Evolutionary conservation across 1,140 invertebrate species (phyloP), one percentile per base, ranked within the genome.

Genomic region (Oncopodura yosiiana): DNA sequence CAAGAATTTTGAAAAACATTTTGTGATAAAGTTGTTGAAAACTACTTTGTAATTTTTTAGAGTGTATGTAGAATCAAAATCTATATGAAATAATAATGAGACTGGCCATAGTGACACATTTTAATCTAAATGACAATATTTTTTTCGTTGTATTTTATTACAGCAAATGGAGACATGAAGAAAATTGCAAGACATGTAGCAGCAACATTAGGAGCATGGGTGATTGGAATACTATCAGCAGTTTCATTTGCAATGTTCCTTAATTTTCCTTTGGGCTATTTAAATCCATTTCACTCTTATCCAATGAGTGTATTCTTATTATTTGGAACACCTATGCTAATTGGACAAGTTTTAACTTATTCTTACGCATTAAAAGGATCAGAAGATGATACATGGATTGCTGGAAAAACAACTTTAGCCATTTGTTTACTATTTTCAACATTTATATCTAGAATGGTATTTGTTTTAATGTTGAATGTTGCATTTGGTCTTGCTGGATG

Each of bases 381-480:
- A 16, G 58, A 63, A 39, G 58, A 61, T 36, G 18, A 43, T 69
- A 5, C 67, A 63, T 61, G 69, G 69, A 66, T 71, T 69, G 65
- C 69, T 65, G 46, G 68, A 61, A 54, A 60, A 73, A 56, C 53
- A 75, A 30, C 66, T 77, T 19, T 78, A 71, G 75, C 71, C 5
- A 19, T 73, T 3, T 26, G 77, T 5, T 58, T 76, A 3, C 46
- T 73, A 18, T 19, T 70, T 8, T 61, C 71, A 42, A 76, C 76
- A 6, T 58, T 70, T 50, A 61, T 68, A 12, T 67, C 69, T 3
- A 64, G 74, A 52, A 70, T 74, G 41, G 66, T 72, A 3, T 78
- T 74, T 59, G 49, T 74, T n/a, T 49, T 76, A 3, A 66, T 75
- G 58, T 60, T 78, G 12, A 71, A 71, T 48, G 64, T 77, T 8